A percentile compares a stretch with the other conserved stretches of the same genome.
Evolutionary conservation across 1,140 invertebrate genomes (phyloP).

Genomic region (Leptestheria dahalacensis): DNA sequence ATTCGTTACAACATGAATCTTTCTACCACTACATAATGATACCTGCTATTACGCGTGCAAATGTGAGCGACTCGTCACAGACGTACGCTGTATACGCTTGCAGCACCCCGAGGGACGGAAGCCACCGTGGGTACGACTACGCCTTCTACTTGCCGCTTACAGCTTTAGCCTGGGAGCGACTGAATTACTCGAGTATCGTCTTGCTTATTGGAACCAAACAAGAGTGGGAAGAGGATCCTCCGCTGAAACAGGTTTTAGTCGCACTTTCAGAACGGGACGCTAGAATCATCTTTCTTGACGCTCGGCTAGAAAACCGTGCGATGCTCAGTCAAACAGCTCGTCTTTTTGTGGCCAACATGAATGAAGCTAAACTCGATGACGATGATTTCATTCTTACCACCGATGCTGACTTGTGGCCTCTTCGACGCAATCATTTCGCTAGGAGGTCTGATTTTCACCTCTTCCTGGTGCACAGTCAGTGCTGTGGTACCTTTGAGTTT

Average conservation of each 20-base stretch:
- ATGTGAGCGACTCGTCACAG: too few species aligned
- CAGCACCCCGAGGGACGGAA: background rate
- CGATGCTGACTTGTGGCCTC: background rate
- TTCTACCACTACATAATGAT: background rate
- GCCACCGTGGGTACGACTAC: background rate
- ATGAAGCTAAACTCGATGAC: background rate
- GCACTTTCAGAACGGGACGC: background rate
- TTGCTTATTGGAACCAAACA: background rate
- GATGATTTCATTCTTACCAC: background rate
- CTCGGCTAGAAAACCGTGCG: background rate
- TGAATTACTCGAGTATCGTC: background rate
- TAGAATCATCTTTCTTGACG: background rate
- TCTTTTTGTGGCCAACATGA: background rate
- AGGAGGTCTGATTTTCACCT: background rate
- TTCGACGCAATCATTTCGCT: background rate
- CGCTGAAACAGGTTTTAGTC: background rate
- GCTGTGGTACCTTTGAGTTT: background rate
- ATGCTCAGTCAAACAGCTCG: background rate
- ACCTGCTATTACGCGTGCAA: background rate
- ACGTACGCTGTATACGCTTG: background rate
- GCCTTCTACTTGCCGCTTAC: background rate
- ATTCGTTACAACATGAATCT: too few species aligned
- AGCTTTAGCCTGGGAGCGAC: background rate
- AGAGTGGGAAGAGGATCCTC: constrained; percentile 3
- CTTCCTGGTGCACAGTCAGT: background rate